Evolutionary conservation across 2,888 invertebrate species (phyloP).

Genomic region (Nemotelus nigrinus): DNA sequence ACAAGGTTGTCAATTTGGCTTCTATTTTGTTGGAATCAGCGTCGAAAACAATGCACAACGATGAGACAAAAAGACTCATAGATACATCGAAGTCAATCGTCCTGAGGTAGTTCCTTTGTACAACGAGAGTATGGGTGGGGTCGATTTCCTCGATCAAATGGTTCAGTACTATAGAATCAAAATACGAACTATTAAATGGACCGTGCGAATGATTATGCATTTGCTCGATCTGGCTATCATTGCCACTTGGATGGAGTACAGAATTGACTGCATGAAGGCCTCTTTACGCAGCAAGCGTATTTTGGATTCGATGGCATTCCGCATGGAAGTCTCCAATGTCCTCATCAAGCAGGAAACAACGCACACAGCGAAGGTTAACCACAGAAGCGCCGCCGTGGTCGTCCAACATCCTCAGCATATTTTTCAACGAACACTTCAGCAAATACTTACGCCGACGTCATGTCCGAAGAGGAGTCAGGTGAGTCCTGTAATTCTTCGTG

Average conservation of each 20-base stretch:
- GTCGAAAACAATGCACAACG: background rate
- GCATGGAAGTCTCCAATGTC: background rate
- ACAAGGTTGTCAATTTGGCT: constrained; percentile 15
- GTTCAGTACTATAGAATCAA: background rate
- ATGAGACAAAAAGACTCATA: background rate
- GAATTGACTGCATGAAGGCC: background rate
- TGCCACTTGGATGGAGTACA: background rate
- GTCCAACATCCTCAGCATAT: background rate
- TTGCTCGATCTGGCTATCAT: background rate
- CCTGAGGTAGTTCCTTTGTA: background rate
- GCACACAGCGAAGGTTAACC: background rate
- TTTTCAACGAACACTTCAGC: background rate
- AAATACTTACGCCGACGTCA: background rate
- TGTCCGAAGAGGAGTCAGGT: background rate
- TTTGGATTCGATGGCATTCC: background rate
- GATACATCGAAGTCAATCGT: constrained; percentile 1
- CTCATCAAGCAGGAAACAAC: background rate
- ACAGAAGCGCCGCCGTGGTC: background rate
- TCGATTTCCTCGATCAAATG: background rate
- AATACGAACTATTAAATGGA: background rate
- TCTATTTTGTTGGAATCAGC: background rate
- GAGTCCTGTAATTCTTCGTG: background rate
- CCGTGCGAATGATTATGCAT: background rate
- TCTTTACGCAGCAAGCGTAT: too few relatives aligned
- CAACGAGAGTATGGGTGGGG: background rate